Base-by-base conservation (phyloP, 2,113 vertebrate genomes). In the Nothocercus nigrocapillus region DNA sequence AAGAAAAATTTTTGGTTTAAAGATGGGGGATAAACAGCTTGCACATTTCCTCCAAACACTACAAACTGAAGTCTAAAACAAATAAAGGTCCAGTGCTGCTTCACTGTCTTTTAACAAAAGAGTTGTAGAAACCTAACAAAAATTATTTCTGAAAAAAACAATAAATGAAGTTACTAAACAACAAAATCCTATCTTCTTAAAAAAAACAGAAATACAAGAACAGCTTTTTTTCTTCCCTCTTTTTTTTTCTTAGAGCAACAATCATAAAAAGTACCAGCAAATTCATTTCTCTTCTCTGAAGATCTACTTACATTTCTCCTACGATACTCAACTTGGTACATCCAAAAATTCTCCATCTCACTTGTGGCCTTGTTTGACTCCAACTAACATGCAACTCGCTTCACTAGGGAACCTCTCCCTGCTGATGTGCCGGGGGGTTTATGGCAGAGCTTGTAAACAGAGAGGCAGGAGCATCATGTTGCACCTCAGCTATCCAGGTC, bases 271-370 rank as follows among this genome's bases (percentile, higher is more conserved):
- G 9, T 24, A 6, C 7, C 20, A 75, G 49, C 22, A 77, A 82
- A 4, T 4, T 8, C 5, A 16, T 38, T 63, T 90, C 8, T 36
- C 4, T 54, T 51, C 74, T 69, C 61, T 24, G 5, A 78, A 38
- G 45, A 69, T 27, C 21, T 86, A 98, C 98, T 84, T 97, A 98
- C 98, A n/a, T 98, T 97, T 88, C 94, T 98, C 40, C 98, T 97
- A 7, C 38, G 87, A 94, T 90, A 95, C 61, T 99, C 98, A 64
- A 97, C 91, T 40, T 98, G 99, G 96, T 98, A 99, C 88, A 98
- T 98, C 99, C 99, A 99, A 91, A 99, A 99, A 96, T 99, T 99
- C 95, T 99, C 99, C 99, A 99, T 99, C 78, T 93, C 89, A 40
- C 7, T 72, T 86, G 40, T 20, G 68, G 16, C 1, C 59, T 25